Evolutionary conservation across 2,113 vertebrate species (phyloP).

Genomic region (Pluvianellus socialis): DNA sequence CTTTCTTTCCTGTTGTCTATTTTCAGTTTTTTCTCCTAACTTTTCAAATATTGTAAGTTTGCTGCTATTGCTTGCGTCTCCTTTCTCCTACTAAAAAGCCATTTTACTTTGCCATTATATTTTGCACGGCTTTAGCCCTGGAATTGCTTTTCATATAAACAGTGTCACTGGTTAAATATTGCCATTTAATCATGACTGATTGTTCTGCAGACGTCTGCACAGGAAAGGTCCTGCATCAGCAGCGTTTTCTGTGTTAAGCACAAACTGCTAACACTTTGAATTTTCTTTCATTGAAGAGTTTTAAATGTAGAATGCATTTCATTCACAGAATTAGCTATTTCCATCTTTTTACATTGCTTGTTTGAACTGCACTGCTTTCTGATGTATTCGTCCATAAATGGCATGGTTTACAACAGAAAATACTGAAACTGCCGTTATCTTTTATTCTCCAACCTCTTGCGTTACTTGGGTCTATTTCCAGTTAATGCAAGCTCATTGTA

Average conservation of each 20-base stretch:
- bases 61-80: not conserved
- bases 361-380: not conserved
- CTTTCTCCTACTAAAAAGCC: not conserved
- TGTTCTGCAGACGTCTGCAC: not conserved
- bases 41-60: not conserved
- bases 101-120: not conserved
- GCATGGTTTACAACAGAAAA: slow-evolving; percentile 5
- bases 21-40: not conserved
- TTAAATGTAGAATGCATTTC: not conserved
- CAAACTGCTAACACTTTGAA: not conserved
- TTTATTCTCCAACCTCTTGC: not conserved
- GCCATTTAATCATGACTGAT: not conserved
- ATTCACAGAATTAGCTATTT: not conserved
- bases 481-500: slow-evolving; percentile 23
- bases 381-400: not conserved
- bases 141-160: not conserved
- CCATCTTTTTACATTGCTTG: not conserved
- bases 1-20: not conserved
- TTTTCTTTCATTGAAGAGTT: not conserved
- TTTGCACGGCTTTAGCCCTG: not conserved
- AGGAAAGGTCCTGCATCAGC: not conserved
- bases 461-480: slow-evolving; percentile 45
- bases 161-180: not conserved
- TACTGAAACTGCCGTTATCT: slow-evolving; percentile 33
- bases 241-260: not conserved